Conservation (phyloP, 2,113 vertebrate species). For the Poecilia latipinna region DNA sequence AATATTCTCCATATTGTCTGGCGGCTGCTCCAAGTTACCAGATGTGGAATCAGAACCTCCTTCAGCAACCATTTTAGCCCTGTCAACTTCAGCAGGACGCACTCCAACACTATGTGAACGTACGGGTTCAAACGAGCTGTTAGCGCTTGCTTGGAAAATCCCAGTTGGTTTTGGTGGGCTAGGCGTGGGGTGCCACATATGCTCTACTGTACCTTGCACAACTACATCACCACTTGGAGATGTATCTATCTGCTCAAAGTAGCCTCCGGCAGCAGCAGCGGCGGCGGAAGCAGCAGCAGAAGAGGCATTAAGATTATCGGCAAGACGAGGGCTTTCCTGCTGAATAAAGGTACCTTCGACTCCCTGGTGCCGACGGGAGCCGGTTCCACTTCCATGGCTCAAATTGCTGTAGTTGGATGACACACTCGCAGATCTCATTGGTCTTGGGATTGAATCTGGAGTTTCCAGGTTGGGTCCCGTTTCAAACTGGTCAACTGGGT, state of each 20-base stretch:
- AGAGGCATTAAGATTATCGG: constrained; percentile 74
- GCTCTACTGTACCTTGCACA: constrained; percentile 64
- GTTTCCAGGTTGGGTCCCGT: constrained; percentile 88
- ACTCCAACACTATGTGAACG: constrained; percentile 87
- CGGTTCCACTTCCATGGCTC: constrained; percentile 83
- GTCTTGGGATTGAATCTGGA: constrained; percentile 78
- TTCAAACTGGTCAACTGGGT: constrained; percentile 73
- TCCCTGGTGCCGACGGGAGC: constrained; percentile 82
- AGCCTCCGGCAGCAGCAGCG: constrained; percentile 72
- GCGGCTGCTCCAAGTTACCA: constrained; percentile 95
- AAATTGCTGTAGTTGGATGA: constrained; percentile 88
- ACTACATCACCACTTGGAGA: constrained; percentile 82
- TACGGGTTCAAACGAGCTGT: constrained; percentile 97
- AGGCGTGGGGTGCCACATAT: constrained; percentile 82
- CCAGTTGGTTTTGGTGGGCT: constrained; percentile 97
- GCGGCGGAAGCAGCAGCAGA: constrained; percentile 54
- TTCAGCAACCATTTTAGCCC: constrained; percentile 89
- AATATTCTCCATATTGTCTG: constrained; percentile 95
- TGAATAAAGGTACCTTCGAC: constrained; percentile 91
- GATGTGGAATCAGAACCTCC: constrained; percentile 73
- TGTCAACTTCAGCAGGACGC: constrained; percentile 86
- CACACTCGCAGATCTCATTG: constrained; percentile 85
- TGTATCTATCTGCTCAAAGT: constrained; percentile 96
- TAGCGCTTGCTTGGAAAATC: constrained; percentile 93
- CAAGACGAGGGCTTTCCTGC: constrained; percentile 90